phyloP scores from a whole-genome alignment of 2,888 invertebrate genomes.

The Drosophila bunnanda region DNA sequence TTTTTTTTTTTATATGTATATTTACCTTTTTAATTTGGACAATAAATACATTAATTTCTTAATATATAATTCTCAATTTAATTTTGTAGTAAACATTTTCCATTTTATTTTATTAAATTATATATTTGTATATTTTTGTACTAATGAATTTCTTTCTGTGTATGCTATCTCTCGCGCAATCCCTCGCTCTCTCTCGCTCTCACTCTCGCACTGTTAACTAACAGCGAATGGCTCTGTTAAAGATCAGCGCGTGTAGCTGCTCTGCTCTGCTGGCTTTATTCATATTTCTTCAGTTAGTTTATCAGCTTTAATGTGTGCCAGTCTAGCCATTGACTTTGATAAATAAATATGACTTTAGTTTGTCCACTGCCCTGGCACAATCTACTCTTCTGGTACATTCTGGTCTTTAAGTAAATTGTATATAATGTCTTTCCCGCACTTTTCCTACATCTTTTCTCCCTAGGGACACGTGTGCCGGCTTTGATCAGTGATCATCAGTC shows the following conservation, averaged over 20 bases:
- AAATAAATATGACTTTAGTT: constrained; percentile 37
- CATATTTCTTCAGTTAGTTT: constrained; percentile 1
- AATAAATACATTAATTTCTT: no score
- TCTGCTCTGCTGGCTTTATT: constrained; percentile 9
- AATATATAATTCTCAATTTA: neutral
- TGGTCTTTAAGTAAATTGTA: neutral
- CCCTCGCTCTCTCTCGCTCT: neutral
- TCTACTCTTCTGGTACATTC: constrained; percentile 14
- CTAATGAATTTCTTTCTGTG: neutral
- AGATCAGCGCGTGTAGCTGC: constrained; percentile 15
- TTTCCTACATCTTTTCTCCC: neutral
- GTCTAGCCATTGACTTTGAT: constrained; percentile 43
- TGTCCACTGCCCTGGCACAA: constrained; percentile 12
- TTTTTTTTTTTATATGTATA: no score
- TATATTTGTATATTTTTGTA: neutral
- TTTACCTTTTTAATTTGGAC: no score
- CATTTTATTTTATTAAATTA: neutral
- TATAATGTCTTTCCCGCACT: neutral
- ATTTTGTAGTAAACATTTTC: no score
- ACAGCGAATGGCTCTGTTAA: constrained; percentile 20
- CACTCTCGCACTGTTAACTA: constrained; percentile 13
- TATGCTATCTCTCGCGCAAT: constrained; percentile 5
- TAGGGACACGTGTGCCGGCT: constrained; percentile 26
- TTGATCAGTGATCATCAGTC: constrained; percentile 22
- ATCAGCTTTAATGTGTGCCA: constrained; percentile 28